A percentile compares a stretch with the other conserved stretches of the same genome.
phyloP scores from a whole-genome alignment of 2,797 vertebrate genomes.

The Adelosebastes latens region DNA sequence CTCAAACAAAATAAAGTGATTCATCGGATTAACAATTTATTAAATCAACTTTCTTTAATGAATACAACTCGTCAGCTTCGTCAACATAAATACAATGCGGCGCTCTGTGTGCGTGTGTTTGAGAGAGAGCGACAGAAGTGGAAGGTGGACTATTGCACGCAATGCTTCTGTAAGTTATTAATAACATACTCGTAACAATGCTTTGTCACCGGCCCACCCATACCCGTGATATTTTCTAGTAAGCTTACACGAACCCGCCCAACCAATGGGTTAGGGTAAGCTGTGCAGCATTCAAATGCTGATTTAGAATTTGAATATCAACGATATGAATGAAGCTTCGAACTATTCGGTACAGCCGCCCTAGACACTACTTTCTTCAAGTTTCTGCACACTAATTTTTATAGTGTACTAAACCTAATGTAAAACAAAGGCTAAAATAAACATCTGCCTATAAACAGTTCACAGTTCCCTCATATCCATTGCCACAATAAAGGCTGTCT shows the following conservation, averaged over 20 bases:
- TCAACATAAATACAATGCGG: too few relatives aligned
- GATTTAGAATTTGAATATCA: neutral
- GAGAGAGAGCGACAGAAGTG: neutral
- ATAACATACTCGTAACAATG: neutral
- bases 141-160: neutral
- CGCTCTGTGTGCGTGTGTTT: too few relatives aligned
- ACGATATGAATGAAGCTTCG: neutral
- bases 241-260: neutral
- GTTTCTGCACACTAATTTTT: neutral
- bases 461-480: neutral
- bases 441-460: neutral
- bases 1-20: too few relatives aligned
- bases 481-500: neutral
- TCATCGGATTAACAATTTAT: too few relatives aligned
- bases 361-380: neutral
- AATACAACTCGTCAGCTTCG: too few relatives aligned
- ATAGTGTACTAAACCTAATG: neutral
- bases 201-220: neutral
- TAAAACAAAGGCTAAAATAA: neutral
- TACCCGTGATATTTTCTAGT: neutral
- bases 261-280: neutral
- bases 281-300: neutral
- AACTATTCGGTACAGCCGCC: neutral
- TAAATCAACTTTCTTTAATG: too few relatives aligned
- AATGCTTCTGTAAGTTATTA: neutral